Base-by-base conservation (phyloP, 2,113 vertebrate species). In the Urocitellus parryii region DNA sequence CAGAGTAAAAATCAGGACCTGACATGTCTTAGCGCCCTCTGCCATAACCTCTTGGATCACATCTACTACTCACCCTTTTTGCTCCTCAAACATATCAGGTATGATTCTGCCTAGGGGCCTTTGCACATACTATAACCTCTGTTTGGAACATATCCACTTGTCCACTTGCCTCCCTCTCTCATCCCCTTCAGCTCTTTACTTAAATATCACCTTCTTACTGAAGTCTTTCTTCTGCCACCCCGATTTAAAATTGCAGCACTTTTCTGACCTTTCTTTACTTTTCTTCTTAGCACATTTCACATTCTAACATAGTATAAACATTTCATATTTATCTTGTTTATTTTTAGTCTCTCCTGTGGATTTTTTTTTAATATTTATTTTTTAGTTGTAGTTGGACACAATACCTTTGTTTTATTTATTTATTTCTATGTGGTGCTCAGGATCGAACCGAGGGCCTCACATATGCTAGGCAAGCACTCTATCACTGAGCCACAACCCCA, bases 191-290 rank as follows among this genome's bases (percentile, higher is more conserved):
- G 10, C 14, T 81, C 65, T 91, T 78, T 79, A 67, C 42, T 53
- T 84, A 88, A 91, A 81, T 24, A 18, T 53, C 90, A 93, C n/a
- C n/a, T 65, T 63, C 81, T 79, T 68, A 68, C 1, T 73, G 68
- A 77, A 11, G 67, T 65, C 39, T 39, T 90, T 85, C 12, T 56
- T 67, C 37, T 87, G 37, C 14, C 87, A 79, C 12, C 0, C 4
- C 37, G 45, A 39, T 74, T 87, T 90, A 83, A 67, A 56, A 79
- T 14, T 61, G 18, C 27, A 78, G 34, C 17, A 17, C 27, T 94
- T 89, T 89, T 65, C 81, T 79, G 27, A 93, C 6, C 20, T 68
- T 70, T 72, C 37, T 83, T 90, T 51, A 83, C 83, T 85, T 76
- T 73, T 42, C 79, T 85, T 70, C 42, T 51, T 88, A 63, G 58